Evolutionary conservation across 2,113 vertebrate genomes (phyloP), one percentile per base, ranked within the genome.

Genomic region (Tinamus guttatus): DNA sequence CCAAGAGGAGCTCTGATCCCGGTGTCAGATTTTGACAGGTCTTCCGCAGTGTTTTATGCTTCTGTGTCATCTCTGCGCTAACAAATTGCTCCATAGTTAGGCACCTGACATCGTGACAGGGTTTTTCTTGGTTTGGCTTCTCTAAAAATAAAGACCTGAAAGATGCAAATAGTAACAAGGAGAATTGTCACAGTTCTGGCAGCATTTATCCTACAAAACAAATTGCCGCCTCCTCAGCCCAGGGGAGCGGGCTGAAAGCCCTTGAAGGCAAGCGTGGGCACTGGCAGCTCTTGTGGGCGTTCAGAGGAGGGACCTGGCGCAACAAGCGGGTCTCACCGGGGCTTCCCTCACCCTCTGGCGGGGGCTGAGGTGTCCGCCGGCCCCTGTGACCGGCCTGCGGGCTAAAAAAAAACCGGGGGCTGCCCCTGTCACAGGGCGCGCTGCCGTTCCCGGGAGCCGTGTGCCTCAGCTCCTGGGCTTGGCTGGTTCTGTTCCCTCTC

Each of bases 121-220:
- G 7, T 20, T 20, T 70, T 87, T 45, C 9, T 69, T 88, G 30
- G 14, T 79, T 80, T 22, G 34, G 34, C 20, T 9, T 62, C 27
- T 93, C 56, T 10, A n/a, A 30, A 24, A 89, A 45, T 15, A 82
- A 88, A 19, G 2, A 67, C 36, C 38, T 43, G 28, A 68, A 71
- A 47, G 32, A 79, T 30, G 5, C 0, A 0, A 28, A 28, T 11
- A 20, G n/a, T 51, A 30, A 36, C 2, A 4, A 0, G 63, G 56
- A 25, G 63, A 85, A 47, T 22, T 6, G 4, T 3, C 1, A 0
- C 2, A 1, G 41, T 62, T 11, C 2, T 7, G 41, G 4, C 43
- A 25, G 51, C 58, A 4, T 64, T 93, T 71, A 16, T 68, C n/a
- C 27, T 11, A 5, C 11, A 32, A 3, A 30, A 5, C 21, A 22